Base-by-base conservation (phyloP, 2,113 vertebrate species). In the Pachycephala philippinensis region DNA sequence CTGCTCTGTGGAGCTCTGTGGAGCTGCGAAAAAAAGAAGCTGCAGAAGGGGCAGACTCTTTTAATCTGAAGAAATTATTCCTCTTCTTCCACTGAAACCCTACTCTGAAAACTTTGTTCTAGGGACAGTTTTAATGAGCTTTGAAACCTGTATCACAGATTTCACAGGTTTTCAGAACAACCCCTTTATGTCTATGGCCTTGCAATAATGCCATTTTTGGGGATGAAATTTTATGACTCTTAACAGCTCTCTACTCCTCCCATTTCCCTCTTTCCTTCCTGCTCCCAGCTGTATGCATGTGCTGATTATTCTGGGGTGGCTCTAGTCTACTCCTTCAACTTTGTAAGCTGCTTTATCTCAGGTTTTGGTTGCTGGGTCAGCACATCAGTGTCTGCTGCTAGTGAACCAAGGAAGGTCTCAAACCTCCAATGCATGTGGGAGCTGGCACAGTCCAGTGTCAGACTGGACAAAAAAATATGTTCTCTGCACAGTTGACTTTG, bases 211-310 rank as follows among this genome's bases (percentile, higher is more conserved):
- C 64, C 33, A 13, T 78, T 89, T 84, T 84, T 74, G 39, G 50
- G 54, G 68, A 42, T 89, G 35, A 65, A 77, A 28, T 77, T 74
- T 65, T 44, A 19, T 31, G 33, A 59, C 59, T 53, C 21, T 35
- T 39, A 47, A 35, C 17, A 65, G 27, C 59, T 84, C 75, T 71
- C n/a, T 84, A 3, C 60, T 84, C 71, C 37, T 93, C 76, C 72
- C 39, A 59, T 90, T 92, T 95, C 52, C 49, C 47, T 85, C 50
- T 79, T 78, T 90, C 59, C 59, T 94, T 92, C 85, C 71, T 88
- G 45, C 63, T 92, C 42, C 68, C 59, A 86, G 71, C 79, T 42
- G 18, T 45, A 5, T 47, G 63, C 71, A 26, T 84, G 18, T 81
- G 47, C 68, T 90, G 71, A 49, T 92, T 80, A 61, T 77, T 83